Percentiles rank a stretch among this genome's conserved stretches.
These are phyloP conservation scores for Drosophila ezoana DNA, from an alignment of 2,888 invertebrate genomes.

Conservation along the genomic window DNA sequence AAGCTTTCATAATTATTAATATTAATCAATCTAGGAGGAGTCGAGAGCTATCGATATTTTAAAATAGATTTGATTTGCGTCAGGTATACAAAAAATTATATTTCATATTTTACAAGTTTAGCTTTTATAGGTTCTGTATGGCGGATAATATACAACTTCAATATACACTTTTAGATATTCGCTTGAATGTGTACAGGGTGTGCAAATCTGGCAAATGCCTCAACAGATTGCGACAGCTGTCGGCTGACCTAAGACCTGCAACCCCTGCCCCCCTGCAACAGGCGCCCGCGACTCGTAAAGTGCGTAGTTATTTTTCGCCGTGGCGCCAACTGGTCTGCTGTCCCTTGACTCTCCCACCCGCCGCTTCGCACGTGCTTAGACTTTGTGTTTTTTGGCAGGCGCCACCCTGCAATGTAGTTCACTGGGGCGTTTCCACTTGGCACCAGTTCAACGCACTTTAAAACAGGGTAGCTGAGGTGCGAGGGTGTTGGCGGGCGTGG, in stretches of 20 bases:
- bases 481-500: background rate
- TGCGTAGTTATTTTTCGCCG: constrained; percentile 52
- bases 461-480: constrained; percentile 28
- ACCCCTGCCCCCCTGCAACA: background rate
- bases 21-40: too few relatives aligned
- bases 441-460: constrained; percentile 75
- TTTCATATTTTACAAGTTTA: too few relatives aligned
- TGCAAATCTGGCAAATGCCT: constrained; percentile 33
- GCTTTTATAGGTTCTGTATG: too few relatives aligned
- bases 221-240: constrained; percentile 59
- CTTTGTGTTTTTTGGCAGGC: constrained; percentile 60
- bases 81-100: too few relatives aligned
- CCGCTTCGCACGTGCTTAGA: constrained; percentile 62
- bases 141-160: too few relatives aligned
- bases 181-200: constrained; percentile 3
- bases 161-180: too few relatives aligned
- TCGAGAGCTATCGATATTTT: too few relatives aligned
- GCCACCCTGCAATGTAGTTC: constrained; percentile 66
- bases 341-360: constrained; percentile 5
- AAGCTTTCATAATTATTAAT: too few relatives aligned
- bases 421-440: constrained; percentile 76
- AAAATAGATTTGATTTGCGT: too few relatives aligned
- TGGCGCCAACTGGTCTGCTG: constrained; percentile 60
- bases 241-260: constrained; percentile 32
- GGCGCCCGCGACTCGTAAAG: constrained; percentile 22